phyloP scores from a whole-genome alignment of 2,888 invertebrate genomes.

The Colostygia pectinataria region DNA sequence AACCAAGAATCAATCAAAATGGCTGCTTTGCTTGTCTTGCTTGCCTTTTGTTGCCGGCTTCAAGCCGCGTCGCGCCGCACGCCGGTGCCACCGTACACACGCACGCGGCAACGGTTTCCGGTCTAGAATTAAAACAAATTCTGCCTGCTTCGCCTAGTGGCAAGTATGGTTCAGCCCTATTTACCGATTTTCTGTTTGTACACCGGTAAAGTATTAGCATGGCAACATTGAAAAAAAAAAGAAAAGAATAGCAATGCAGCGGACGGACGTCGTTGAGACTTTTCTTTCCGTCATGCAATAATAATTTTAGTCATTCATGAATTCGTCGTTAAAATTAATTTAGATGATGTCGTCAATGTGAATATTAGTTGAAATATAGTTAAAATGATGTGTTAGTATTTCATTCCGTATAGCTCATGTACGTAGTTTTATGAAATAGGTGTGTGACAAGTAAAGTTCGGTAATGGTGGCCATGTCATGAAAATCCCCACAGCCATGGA shows the following conservation, averaged over 20 bases:
- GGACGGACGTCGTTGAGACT: slow-evolving; percentile 81
- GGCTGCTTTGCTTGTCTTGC: no score
- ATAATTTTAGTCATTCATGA: slow-evolving; percentile 82
- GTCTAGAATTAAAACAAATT: not conserved
- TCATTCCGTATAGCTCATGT: slow-evolving; percentile 68
- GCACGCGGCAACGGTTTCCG: slow-evolving; percentile 12
- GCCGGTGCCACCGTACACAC: not conserved
- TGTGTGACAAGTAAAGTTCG: slow-evolving; percentile 79
- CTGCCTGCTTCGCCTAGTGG: not conserved
- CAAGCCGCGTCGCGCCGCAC: no score
- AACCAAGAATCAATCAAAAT: slow-evolving; percentile 15
- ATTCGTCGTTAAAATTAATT: slow-evolving; percentile 75
- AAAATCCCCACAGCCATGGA: slow-evolving; percentile 84
- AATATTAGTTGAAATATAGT: slow-evolving; percentile 74
- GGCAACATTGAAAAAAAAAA: slow-evolving; percentile 61
- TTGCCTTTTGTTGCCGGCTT: no score
- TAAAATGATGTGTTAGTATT: slow-evolving; percentile 79
- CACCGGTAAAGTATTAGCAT: slow-evolving; percentile 21
- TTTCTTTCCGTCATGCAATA: slow-evolving; percentile 83
- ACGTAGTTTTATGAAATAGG: slow-evolving; percentile 74
- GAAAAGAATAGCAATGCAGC: slow-evolving; percentile 73
- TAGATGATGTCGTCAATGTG: slow-evolving; percentile 73
- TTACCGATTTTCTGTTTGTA: not conserved
- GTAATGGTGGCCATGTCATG: slow-evolving; percentile 85
- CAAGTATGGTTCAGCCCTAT: not conserved